Evolutionary conservation across 2,113 vertebrate species (phyloP), one percentile per base, ranked within the genome.

Genomic region (Gymnocephalus cernua): DNA sequence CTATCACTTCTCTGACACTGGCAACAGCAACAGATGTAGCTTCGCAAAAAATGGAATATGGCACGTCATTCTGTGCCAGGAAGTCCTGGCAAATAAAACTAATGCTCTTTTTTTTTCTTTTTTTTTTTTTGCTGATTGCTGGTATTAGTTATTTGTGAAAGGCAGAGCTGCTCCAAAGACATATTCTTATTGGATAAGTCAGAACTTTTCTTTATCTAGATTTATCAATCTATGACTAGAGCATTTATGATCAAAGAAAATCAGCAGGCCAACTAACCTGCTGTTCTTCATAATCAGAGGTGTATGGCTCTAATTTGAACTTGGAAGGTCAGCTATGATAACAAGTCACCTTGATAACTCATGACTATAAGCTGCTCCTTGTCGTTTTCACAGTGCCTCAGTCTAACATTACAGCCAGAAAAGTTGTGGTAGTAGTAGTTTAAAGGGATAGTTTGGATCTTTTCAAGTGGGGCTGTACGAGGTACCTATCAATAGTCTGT

Each of bases 1-100:
- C 72, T 76, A 76, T 82, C 76, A 59, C 66, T 85, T 79, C 66
- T 79, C 68, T 51, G 63, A 71, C 78, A 69, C 72, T 91, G 83
- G 83, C 78, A 82, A 32, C 74, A 44, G 73, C 29, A 68, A 53
- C 48, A 23, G 27, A 83, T 84, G 75, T 78, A 79, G 82, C 69
- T 80, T 85, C 23, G 41, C 5, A 70, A 56, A 74, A 63, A 80
- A 61, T 79, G 73, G 56, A 89, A 79, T 25, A 74, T 61, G 53
- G 65, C 54, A 64, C 58, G 23, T 71, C n/a, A 19, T 7, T 87
- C 44, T 79, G 50, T 81, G 85, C 88, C 91, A 92, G 67, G 27
- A 78, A 62, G 54, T 65, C 53, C 80, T 86, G 80, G 82, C 84
- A 66, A 79, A 72, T 56, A 10, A 51, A 84, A 62, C 25, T 1